Conservation (phyloP, 2,797 vertebrate species). For the Triplophysa bombifrons region DNA sequence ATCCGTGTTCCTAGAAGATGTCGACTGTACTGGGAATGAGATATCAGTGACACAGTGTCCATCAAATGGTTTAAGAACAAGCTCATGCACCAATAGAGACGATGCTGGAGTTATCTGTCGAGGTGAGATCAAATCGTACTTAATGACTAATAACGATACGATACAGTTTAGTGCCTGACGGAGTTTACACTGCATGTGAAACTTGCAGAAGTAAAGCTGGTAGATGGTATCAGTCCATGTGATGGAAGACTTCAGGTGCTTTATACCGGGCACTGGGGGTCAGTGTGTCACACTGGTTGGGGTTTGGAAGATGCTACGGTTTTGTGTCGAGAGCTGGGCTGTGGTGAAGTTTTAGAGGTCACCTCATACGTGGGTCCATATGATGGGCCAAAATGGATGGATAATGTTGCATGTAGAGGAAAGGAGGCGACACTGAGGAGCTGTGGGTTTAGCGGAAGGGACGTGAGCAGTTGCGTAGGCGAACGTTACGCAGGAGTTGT, state of each 20-base stretch:
- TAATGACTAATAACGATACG: background rate
- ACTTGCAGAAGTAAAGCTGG: constrained; percentile 29
- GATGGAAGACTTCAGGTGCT: constrained; percentile 3
- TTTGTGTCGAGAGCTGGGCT: constrained; percentile 18
- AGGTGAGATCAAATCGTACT: background rate
- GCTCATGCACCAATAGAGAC: background rate
- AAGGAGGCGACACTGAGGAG: background rate
- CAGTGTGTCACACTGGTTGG: constrained; percentile 15
- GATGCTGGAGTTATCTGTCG: background rate
- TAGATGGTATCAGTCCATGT: background rate
- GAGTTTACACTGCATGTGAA: background rate
- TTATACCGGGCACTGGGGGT: background rate
- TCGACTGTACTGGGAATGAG: background rate
- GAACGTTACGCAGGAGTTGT: background rate
- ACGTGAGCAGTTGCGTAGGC: background rate
- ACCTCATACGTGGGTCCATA: background rate
- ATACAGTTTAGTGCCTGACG: background rate
- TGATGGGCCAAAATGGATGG: background rate
- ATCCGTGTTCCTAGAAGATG: background rate
- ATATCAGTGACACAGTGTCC: background rate
- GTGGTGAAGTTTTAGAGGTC: background rate
- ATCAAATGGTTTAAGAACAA: background rate
- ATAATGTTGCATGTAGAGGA: constrained; percentile 2
- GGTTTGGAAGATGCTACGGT: constrained; percentile 8
- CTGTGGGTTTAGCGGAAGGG: constrained; percentile 8